Percentiles rank a stretch among this genome's conserved stretches.
These are phyloP conservation scores for Lochmaea capreae DNA, from an alignment of 2,888 invertebrate species.

Conservation along the genomic window DNA sequence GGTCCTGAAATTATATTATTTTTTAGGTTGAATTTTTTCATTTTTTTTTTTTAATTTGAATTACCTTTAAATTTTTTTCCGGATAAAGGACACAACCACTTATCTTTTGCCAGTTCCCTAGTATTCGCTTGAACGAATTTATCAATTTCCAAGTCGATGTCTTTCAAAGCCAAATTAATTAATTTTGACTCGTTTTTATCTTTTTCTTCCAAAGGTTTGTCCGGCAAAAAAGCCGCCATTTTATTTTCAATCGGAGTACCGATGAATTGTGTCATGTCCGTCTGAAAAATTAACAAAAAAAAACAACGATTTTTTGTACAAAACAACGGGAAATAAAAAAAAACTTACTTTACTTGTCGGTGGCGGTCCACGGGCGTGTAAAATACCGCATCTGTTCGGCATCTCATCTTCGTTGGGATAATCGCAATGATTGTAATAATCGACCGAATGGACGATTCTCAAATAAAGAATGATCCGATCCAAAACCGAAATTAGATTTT, in stretches of 20 bases:
- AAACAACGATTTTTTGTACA: neutral
- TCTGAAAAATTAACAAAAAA: slow-evolving; percentile 64
- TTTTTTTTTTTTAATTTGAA: slow-evolving; percentile 1
- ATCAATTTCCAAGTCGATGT: slow-evolving; percentile 82
- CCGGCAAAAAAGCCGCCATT: slow-evolving; percentile 88
- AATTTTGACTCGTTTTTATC: slow-evolving; percentile 68
- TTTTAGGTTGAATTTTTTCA: neutral
- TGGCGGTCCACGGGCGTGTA: slow-evolving; percentile 93
- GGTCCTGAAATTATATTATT: slow-evolving; percentile 71
- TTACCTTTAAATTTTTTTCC: slow-evolving; percentile 96
- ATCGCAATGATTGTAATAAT: slow-evolving; percentile 99
- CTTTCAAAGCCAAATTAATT: slow-evolving; percentile 63
- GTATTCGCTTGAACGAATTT: slow-evolving; percentile 97
- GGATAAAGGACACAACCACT: slow-evolving; percentile 98
- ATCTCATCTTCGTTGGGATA: slow-evolving; percentile 99
- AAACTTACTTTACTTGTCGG: slow-evolving; percentile 76
- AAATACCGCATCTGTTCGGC: slow-evolving; percentile 98
- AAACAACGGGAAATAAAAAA: neutral
- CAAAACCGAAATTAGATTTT: slow-evolving; percentile 76
- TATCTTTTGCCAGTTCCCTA: slow-evolving; percentile 96
- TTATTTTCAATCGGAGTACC: slow-evolving; percentile 90
- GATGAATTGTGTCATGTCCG: slow-evolving; percentile 77
- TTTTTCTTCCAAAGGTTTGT: slow-evolving; percentile 79
- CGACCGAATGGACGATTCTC: slow-evolving; percentile 96
- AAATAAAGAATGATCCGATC: slow-evolving; percentile 91